phyloP scores from a whole-genome alignment of 2,888 invertebrate species.

The Dynastes grantii region DNA sequence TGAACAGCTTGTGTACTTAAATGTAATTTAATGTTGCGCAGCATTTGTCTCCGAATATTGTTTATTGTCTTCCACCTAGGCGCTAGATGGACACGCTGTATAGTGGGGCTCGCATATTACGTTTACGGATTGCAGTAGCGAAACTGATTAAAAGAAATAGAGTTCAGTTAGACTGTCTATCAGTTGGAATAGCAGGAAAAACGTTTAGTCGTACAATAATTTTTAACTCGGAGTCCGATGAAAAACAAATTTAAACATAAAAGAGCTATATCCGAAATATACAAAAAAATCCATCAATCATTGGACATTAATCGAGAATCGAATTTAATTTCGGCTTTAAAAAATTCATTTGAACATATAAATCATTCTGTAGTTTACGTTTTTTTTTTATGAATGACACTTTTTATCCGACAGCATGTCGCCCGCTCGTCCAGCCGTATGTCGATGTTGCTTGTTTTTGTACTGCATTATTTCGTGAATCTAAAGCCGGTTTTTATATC shows the following conservation, averaged over 20 bases:
- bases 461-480: conserved; percentile 28
- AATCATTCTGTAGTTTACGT: conserved; percentile 49
- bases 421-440: conserved; percentile 17
- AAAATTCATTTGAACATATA: conserved; percentile 43
- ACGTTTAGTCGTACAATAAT: neutral
- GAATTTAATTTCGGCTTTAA: conserved; percentile 43
- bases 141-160: too few species aligned
- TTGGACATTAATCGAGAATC: conserved; percentile 24
- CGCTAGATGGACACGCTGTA: too few species aligned
- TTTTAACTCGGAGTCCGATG: neutral
- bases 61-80: too few species aligned
- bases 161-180: too few species aligned
- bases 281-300: conserved; percentile 37
- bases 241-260: conserved; percentile 4
- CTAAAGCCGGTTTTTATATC: conserved; percentile 27
- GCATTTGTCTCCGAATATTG: too few species aligned
- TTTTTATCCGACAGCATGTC: conserved; percentile 24
- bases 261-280: neutral
- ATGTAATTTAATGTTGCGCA: too few species aligned
- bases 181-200: neutral
- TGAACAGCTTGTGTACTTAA: too few species aligned
- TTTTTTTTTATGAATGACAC: conserved; percentile 39
- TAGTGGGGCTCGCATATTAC: too few species aligned
- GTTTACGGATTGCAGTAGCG: too few species aligned
- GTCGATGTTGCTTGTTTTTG: conserved; percentile 42